Percentiles rank a stretch among this genome's conserved stretches.
These are phyloP conservation scores for Colistium nudipinnis DNA, from an alignment of 2,113 vertebrate genomes.

Conservation along the genomic window DNA sequence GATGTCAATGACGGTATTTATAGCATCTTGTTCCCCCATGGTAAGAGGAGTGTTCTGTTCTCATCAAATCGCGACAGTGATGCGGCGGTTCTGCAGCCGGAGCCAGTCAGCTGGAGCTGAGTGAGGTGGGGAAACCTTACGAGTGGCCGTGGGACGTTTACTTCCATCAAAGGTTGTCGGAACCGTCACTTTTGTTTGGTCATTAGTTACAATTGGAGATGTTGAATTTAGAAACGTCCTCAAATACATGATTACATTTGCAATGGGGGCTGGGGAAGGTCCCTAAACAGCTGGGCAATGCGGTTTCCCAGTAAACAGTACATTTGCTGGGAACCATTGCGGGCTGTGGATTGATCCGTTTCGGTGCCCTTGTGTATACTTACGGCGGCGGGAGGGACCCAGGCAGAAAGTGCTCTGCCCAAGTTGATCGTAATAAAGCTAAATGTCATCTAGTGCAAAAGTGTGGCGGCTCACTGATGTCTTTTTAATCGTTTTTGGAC, in stretches of 20 bases:
- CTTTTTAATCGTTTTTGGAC: background rate
- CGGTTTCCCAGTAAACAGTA: background rate
- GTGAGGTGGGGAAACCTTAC: background rate
- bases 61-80: background rate
- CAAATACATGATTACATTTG: too few species aligned
- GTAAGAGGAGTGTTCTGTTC: background rate
- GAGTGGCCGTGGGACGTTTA: background rate
- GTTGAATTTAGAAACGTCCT: too few species aligned
- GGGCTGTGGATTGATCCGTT: too few species aligned
- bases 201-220: conserved; percentile 28
- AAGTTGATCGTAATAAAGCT: background rate
- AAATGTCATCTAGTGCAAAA: background rate
- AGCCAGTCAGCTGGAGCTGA: background rate
- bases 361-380: conserved; percentile 4
- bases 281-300: background rate
- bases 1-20: conserved; percentile 23
- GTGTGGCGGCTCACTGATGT: background rate
- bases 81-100: background rate
- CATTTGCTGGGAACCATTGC: background rate
- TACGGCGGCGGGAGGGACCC: background rate
- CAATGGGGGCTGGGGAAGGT: background rate
- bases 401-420: background rate
- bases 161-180: conserved; percentile 19
- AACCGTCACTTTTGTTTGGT: conserved; percentile 30
- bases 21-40: background rate